A percentile compares a stretch with the other conserved stretches of the same genome.
phyloP scores from a whole-genome alignment of 1,140 invertebrate genomes.

The Medauroidea extradentata region DNA sequence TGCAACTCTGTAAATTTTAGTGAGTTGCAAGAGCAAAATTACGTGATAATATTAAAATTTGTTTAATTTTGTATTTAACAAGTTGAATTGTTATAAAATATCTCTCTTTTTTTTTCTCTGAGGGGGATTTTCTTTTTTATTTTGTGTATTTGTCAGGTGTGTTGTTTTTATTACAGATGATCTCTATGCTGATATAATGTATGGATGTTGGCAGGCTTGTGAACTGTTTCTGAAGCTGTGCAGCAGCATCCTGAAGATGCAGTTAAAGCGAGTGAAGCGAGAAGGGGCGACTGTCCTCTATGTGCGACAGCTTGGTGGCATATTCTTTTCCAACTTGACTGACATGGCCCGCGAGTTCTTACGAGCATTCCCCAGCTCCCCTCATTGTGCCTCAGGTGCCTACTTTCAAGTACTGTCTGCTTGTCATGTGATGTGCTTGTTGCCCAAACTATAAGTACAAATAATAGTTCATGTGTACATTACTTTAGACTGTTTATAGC shows the following conservation, averaged over 20 bases:
- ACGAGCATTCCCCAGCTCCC: conserved; percentile 69
- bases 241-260: conserved; percentile 74
- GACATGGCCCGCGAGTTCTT: conserved; percentile 85
- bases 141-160: neutral
- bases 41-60: no score
- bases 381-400: conserved; percentile 67
- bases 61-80: no score
- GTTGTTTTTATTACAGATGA: neutral
- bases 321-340: conserved; percentile 83
- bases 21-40: no score
- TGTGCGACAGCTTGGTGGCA: conserved; percentile 75
- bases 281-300: conserved; percentile 84
- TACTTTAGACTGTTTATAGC: no score
- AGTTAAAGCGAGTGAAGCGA: conserved; percentile 78
- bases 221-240: conserved; percentile 83
- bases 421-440: no score
- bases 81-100: no score
- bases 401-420: no score
- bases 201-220: conserved; percentile 59
- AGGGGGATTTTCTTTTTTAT: no score
- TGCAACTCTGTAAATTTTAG: no score
- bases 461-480: no score
- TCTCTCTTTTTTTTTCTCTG: no score
- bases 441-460: no score
- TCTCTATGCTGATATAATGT: neutral